These are phyloP conservation scores for Vanessa cardui DNA, from an alignment of 2,888 invertebrate species.

Conservation along the genomic window DNA sequence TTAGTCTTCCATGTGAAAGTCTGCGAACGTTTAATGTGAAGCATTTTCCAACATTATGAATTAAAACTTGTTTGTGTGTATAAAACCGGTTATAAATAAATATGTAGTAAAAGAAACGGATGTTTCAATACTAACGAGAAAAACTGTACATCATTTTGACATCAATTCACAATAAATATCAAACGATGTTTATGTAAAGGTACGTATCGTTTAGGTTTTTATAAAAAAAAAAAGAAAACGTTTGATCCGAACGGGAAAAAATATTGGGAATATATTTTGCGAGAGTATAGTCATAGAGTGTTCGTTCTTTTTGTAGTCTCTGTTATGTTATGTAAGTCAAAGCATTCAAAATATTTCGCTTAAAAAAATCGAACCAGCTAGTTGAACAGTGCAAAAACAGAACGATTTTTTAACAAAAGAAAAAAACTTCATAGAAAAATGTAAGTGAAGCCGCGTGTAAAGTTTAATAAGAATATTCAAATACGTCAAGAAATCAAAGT, in stretches of 20 bases:
- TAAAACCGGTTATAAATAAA: conserved; percentile 28
- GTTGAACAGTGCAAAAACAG: background rate
- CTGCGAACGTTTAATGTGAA: conserved; percentile 23
- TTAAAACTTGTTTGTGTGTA: conserved; percentile 31
- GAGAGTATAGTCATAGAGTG: background rate
- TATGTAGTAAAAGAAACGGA: conserved; percentile 14
- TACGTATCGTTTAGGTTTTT: background rate
- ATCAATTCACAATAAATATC: background rate
- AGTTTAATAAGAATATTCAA: conserved; percentile 40
- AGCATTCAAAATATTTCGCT: background rate
- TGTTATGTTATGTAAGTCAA: conserved; percentile 2
- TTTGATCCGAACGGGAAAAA: conserved; percentile 6
- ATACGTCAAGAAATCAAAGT: conserved; percentile 61
- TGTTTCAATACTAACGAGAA: conserved; percentile 16
- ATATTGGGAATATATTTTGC: background rate
- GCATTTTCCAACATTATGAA: conserved; percentile 33
- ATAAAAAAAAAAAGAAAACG: background rate
- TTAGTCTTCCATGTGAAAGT: conserved; percentile 32
- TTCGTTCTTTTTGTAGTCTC: background rate
- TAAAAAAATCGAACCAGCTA: background rate
- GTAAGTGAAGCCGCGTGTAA: background rate
- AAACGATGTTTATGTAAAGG: background rate
- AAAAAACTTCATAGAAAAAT: background rate
- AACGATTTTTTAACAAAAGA: background rate
- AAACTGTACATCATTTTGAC: conserved; percentile 14